phyloP scores from a whole-genome alignment of 2,888 invertebrate genomes.

The Apantesis nais region DNA sequence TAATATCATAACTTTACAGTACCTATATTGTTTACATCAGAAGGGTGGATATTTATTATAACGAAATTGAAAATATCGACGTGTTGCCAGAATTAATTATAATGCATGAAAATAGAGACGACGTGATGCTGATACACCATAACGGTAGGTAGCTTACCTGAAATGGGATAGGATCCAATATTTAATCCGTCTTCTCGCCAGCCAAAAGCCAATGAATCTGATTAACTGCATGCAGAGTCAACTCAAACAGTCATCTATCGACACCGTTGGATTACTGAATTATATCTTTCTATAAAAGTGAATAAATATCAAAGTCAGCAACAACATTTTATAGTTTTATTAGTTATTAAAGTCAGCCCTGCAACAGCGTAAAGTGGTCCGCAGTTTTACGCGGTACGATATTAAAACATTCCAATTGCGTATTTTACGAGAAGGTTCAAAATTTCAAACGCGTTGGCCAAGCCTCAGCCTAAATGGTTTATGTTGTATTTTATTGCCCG shows the following conservation, averaged over 20 bases:
- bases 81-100: not conserved
- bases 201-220: slow-evolving; percentile 4
- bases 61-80: not conserved
- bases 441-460: slow-evolving; percentile 62
- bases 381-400: slow-evolving; percentile 55
- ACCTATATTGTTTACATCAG: too few species aligned
- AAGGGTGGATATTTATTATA: not conserved
- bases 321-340: slow-evolving; percentile 35
- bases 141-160: not conserved
- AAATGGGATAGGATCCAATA: slow-evolving; percentile 2
- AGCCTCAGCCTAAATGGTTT: slow-evolving; percentile 59
- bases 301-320: slow-evolving; percentile 10
- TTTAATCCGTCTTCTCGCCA: slow-evolving; percentile 6
- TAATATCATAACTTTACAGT: too few species aligned
- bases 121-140: not conserved
- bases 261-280: slow-evolving; percentile 6
- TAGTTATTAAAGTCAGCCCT: slow-evolving; percentile 44
- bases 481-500: slow-evolving; percentile 61
- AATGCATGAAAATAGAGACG: not conserved
- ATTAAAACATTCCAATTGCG: slow-evolving; percentile 63
- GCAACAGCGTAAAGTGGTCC: slow-evolving; percentile 44
- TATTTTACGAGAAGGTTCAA: slow-evolving; percentile 64
- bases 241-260: slow-evolving; percentile 4
- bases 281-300: slow-evolving; percentile 1
- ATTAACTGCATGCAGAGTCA: slow-evolving; percentile 9